Evolutionary conservation across 2,888 invertebrate genomes (phyloP).

Genomic region (Drosophila kuntzei): DNA sequence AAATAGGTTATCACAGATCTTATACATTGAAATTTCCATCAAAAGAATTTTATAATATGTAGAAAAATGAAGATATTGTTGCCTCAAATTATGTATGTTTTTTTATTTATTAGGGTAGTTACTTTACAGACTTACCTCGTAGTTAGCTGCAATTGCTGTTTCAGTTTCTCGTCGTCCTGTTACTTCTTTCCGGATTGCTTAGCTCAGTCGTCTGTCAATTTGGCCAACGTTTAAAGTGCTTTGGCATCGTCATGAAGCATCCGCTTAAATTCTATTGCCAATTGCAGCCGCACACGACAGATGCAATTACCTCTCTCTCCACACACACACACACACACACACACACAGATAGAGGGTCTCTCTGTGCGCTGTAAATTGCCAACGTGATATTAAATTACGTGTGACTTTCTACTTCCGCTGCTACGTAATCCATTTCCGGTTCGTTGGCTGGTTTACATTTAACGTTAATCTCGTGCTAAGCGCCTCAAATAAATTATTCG

Average conservation of each 20-base stretch:
- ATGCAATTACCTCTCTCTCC: constrained; percentile 55
- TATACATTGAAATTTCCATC: too few relatives aligned
- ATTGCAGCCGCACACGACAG: constrained; percentile 62
- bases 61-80: too few relatives aligned
- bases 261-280: constrained; percentile 63
- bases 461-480: constrained; percentile 80
- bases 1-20: too few relatives aligned
- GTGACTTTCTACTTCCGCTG: constrained; percentile 79
- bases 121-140: not conserved
- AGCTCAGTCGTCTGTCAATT: constrained; percentile 11
- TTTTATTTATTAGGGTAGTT: not conserved
- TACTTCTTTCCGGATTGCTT: not conserved
- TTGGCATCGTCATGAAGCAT: constrained; percentile 22
- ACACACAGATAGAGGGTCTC: not conserved
- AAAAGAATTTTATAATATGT: too few relatives aligned
- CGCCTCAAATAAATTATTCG: constrained; percentile 80
- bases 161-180: not conserved
- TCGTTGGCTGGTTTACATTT: constrained; percentile 80
- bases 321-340: constrained; percentile 13
- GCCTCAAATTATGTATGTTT: too few relatives aligned
- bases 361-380: constrained; percentile 73
- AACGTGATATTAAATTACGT: constrained; percentile 81
- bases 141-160: not conserved
- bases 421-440: constrained; percentile 82
- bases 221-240: constrained; percentile 49